phyloP scores from a whole-genome alignment of 2,888 invertebrate species.

The Isotomurus palustris region DNA sequence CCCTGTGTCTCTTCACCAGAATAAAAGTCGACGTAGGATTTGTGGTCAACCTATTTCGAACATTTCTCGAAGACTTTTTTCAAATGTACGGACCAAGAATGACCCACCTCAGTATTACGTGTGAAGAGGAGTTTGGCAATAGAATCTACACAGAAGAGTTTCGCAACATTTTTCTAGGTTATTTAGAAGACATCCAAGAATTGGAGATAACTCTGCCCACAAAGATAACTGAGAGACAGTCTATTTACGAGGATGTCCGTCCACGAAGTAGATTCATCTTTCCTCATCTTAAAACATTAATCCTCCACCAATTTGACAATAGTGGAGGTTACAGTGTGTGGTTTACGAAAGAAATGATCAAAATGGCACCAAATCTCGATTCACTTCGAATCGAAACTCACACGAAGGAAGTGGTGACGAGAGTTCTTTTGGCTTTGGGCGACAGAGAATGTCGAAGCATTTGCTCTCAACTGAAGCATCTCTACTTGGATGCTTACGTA shows the following conservation, averaged over 20 bases:
- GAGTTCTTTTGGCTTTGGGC: constrained; percentile 24
- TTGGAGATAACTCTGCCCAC: constrained; percentile 29
- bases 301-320: constrained; percentile 25
- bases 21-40: constrained; percentile 28
- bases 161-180: constrained; percentile 25
- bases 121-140: constrained; percentile 29
- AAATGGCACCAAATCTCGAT: constrained; percentile 21
- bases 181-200: constrained; percentile 18
- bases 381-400: constrained; percentile 23
- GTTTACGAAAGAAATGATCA: constrained; percentile 24
- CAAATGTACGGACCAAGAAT: constrained; percentile 16
- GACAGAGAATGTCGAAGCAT: constrained; percentile 23
- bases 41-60: constrained; percentile 20
- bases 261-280: constrained; percentile 15
- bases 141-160: constrained; percentile 32
- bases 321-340: constrained; percentile 28
- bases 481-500: constrained; percentile 27
- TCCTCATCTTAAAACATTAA: constrained; percentile 14
- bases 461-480: constrained; percentile 20
- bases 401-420: constrained; percentile 26
- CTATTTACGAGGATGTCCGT: constrained; percentile 22
- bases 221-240: constrained; percentile 28
- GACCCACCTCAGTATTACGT: constrained; percentile 19
- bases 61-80: constrained; percentile 19
- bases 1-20: constrained; percentile 15